Base-by-base conservation (phyloP, 2,797 vertebrate genomes). In the Danio choprae region DNA sequence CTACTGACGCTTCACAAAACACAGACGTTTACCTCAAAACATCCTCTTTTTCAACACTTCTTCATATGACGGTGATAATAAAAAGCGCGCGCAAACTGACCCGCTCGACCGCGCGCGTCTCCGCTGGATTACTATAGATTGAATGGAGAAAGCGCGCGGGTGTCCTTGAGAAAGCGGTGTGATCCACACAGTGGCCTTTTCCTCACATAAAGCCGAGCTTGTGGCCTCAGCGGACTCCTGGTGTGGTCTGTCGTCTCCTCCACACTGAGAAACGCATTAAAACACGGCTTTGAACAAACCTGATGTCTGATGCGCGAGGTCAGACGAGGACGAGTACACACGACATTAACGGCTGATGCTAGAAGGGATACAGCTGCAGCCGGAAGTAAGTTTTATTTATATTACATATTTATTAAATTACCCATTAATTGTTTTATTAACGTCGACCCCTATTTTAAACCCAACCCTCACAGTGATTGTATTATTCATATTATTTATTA, bases 121-220 rank as follows among this genome's bases (percentile, higher is more conserved):
- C 29, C 3, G 2, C n/a, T 20, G 6, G 15, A 48, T 10, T 18
- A 16, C 58, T 16, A 12, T 63, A 36, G 44, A 16, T 7, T 16
- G 64, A 51, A 22, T 20, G 38, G 7, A 20, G 9, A 41, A 5
- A 18, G 38, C 3, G 16, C 4, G 10, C 10, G 11, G 50, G 48
- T 41, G 68, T 15, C 22, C 36, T 15, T 2, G 16, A 71, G 46
- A 15, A 48, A 18, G 50, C 4, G 16, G 4, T 18, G 62, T 41
- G 62, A 44, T 64, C 40, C 11, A 64, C 9, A 50, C 15, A 41
- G 36, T 56, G 38, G n/a, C 51, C 51, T 72, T 72, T 72, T 22
- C 69, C 56, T 38, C 38, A 55, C 10, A 55, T 51, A 7, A 64
- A 18, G 38, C 4, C 2, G 60, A 6, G 2, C 7, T 7, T 2